A percentile compares a stretch with the other conserved stretches of the same genome.
These are phyloP conservation scores for Physocephala rufipes DNA, from an alignment of 2,888 invertebrate species.

Conservation along the genomic window DNA sequence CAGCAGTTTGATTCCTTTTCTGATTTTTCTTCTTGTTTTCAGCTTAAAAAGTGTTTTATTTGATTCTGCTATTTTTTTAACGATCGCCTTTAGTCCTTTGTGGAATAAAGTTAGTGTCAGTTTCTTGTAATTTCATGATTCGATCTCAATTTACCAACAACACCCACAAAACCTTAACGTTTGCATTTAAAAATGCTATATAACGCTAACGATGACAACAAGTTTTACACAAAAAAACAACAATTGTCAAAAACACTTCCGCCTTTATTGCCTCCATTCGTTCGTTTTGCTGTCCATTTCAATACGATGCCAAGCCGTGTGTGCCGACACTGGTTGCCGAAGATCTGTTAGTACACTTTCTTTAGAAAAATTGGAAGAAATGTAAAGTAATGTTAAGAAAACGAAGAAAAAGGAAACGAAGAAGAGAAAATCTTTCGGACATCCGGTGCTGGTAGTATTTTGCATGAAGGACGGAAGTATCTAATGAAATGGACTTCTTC, in stretches of 20 bases:
- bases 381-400: too few species aligned
- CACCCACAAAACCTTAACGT: slow-evolving; percentile 26
- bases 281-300: not conserved
- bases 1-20: not conserved
- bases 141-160: slow-evolving; percentile 23
- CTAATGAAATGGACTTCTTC: too few species aligned
- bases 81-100: not conserved
- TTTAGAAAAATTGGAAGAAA: not conserved
- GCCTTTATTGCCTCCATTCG: not conserved
- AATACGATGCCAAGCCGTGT: not conserved
- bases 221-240: slow-evolving; percentile 2
- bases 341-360: slow-evolving; percentile 14
- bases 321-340: not conserved
- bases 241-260: slow-evolving; percentile 29
- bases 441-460: slow-evolving; percentile 16
- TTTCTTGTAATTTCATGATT: slow-evolving; percentile 25
- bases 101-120: slow-evolving; percentile 12
- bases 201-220: not conserved
- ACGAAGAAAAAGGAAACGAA: too few species aligned
- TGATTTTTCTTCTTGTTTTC: not conserved
- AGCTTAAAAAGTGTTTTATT: not conserved
- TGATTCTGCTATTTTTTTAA: not conserved
- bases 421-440: slow-evolving; percentile 18
- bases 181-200: slow-evolving; percentile 29
- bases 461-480: slow-evolving; percentile 9